Conservation (phyloP, 2,797 vertebrate species). For the Selene dorsalis region DNA sequence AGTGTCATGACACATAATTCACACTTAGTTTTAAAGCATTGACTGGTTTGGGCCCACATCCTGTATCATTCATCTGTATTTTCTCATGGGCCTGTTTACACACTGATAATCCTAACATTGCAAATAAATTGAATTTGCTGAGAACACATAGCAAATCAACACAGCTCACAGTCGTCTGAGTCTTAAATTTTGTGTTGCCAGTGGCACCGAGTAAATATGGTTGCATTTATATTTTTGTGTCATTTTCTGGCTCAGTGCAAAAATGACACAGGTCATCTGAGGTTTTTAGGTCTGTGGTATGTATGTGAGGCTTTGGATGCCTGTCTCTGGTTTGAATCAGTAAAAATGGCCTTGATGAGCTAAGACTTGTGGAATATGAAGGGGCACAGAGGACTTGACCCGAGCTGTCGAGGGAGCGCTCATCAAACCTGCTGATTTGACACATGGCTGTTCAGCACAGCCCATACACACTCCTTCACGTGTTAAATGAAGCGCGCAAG, state of each 20-base stretch:
- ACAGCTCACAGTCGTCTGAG: neutral
- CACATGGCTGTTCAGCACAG: constrained; percentile 15
- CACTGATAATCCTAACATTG: neutral
- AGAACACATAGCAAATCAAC: neutral
- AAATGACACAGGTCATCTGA: neutral
- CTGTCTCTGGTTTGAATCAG: constrained; percentile 27
- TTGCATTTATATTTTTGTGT: constrained; percentile 23
- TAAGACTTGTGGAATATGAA: constrained; percentile 28
- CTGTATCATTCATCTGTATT: neutral
- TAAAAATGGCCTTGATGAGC: constrained; percentile 7
- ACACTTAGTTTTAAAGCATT: neutral
- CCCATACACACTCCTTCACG: constrained; percentile 24
- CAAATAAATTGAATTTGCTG: neutral
- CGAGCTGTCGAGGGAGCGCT: constrained; percentile 15
- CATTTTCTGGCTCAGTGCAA: constrained; percentile 3
- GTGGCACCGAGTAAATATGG: neutral
- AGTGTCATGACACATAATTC: neutral
- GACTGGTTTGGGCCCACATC: neutral
- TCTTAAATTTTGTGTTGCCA: neutral
- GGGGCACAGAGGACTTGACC: constrained; percentile 7
- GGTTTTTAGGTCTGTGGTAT: constrained; percentile 22
- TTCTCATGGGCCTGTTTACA: neutral
- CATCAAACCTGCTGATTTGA: constrained; percentile 31
- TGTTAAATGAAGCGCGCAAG: constrained; percentile 37
- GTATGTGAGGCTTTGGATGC: neutral